Conservation (phyloP, 2,888 invertebrate genomes). For the Lasioglossum malachurum region DNA sequence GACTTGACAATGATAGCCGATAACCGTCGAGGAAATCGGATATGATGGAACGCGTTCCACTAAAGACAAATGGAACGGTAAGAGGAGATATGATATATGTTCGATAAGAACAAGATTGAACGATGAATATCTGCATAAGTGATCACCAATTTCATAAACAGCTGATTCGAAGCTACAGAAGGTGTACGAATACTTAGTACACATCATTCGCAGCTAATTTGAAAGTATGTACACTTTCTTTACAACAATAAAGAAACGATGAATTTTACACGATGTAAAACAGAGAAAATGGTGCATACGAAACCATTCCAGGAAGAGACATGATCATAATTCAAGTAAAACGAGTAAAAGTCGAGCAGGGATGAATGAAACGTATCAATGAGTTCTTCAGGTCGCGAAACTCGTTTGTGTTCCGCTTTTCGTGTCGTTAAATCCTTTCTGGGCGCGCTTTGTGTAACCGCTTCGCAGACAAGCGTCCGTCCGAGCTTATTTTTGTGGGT, state of each 20-base stretch:
- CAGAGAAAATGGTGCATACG: too few relatives aligned
- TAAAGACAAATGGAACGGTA: not conserved
- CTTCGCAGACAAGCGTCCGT: not conserved
- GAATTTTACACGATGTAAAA: too few relatives aligned
- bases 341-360: not conserved
- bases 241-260: too few relatives aligned
- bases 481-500: not conserved
- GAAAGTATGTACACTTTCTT: too few relatives aligned
- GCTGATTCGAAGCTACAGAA: not conserved
- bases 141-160: not conserved
- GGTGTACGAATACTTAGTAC: too few relatives aligned
- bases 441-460: not conserved
- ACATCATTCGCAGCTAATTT: too few relatives aligned
- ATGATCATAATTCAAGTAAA: not conserved
- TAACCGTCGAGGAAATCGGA: conserved; percentile 1
- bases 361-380: conserved; percentile 10
- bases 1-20: conserved; percentile 26
- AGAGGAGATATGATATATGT: not conserved
- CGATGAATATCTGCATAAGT: not conserved
- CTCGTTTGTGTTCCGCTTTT: not conserved
- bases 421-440: conserved; percentile 5
- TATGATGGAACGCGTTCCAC: not conserved
- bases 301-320: not conserved
- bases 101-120: not conserved
- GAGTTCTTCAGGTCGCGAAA: not conserved